Evolutionary conservation across 2,113 vertebrate species (phyloP).

Genomic region (Oxyura jamaicensis): DNA sequence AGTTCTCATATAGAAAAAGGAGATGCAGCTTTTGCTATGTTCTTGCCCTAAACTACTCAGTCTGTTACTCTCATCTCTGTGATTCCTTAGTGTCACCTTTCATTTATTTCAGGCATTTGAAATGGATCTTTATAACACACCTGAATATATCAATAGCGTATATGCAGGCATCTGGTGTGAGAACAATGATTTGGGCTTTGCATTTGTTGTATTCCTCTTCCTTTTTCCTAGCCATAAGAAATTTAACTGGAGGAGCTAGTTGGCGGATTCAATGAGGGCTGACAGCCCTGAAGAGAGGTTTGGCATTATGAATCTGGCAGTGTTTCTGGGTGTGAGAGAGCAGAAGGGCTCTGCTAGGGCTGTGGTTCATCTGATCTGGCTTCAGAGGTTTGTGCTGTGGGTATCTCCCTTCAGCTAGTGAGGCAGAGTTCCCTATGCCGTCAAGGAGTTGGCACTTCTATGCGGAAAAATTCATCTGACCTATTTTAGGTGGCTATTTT

Average conservation of each 20-base stretch:
- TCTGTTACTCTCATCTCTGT: background rate
- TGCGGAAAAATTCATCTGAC: background rate
- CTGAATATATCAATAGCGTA: background rate
- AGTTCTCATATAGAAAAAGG: background rate
- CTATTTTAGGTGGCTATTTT: constrained; percentile 29
- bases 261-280: background rate
- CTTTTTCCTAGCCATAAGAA: background rate
- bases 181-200: background rate
- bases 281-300: background rate
- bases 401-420: background rate
- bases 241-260: background rate
- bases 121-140: background rate
- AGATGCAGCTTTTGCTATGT: background rate
- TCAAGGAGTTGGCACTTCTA: background rate
- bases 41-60: background rate
- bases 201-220: background rate
- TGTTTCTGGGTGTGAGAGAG: background rate
- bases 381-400: background rate
- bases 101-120: background rate
- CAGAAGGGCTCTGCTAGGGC: background rate
- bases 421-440: background rate
- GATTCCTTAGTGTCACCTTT: background rate
- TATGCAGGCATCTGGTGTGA: background rate
- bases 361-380: background rate
- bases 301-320: rapidly evolving